Percentiles rank a stretch among this genome's conserved stretches.
Conservation (phyloP, 2,888 invertebrate genomes). For the Cataglyphis albicans region DNA sequence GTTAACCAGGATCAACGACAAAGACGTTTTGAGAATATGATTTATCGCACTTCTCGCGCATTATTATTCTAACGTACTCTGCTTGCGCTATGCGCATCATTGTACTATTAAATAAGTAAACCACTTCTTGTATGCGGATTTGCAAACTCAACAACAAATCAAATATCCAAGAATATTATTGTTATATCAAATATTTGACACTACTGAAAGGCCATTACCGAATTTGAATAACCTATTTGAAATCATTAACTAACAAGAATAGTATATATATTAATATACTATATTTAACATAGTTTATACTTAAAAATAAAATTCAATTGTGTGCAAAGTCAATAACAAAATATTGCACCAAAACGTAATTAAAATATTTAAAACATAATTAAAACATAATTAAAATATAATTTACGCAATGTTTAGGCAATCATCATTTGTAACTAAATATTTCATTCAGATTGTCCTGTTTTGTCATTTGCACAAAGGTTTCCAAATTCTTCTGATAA, state of each 20-base stretch:
- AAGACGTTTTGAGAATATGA: no score
- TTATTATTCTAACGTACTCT: no score
- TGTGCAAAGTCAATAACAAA: background rate
- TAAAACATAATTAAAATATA: background rate
- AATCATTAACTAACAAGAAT: no score
- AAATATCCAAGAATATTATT: no score
- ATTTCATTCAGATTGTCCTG: background rate
- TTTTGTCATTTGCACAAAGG: background rate
- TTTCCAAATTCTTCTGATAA: background rate
- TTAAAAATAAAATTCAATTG: background rate
- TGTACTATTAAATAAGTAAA: no score
- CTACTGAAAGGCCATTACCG: no score
- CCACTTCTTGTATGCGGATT: background rate
- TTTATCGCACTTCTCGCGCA: no score
- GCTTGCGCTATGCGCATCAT: no score
- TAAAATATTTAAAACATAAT: background rate
- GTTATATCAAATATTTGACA: no score
- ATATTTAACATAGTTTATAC: background rate
- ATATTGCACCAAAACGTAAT: background rate
- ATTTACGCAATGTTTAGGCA: background rate
- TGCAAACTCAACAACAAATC: background rate
- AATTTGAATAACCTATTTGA: no score
- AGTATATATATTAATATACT: background rate
- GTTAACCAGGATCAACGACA: no score
- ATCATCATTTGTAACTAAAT: background rate